These are phyloP conservation scores for Schizopygopsis pylzovi DNA, from an alignment of 2,797 vertebrate species.

Conservation along the genomic window DNA sequence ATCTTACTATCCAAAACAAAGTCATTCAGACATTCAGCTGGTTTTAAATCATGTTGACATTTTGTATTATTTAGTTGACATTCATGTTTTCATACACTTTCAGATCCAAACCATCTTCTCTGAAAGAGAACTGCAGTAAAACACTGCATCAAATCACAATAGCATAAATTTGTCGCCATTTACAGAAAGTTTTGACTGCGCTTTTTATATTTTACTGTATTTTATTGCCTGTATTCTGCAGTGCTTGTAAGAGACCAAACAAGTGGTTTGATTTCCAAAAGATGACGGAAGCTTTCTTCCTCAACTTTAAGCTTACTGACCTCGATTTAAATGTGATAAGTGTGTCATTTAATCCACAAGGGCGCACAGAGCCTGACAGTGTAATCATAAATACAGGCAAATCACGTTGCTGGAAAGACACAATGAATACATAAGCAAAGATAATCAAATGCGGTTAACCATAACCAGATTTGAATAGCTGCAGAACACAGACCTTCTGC, in stretches of 20 bases:
- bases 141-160: neutral
- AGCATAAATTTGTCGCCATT: neutral
- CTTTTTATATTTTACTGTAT: neutral
- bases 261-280: neutral
- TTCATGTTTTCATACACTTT: neutral
- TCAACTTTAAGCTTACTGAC: neutral
- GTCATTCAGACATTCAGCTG: neutral
- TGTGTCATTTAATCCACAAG: conserved; percentile 13
- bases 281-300: neutral
- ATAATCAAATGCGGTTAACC: neutral
- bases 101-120: neutral
- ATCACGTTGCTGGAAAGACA: neutral
- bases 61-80: neutral
- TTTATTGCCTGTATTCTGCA: neutral
- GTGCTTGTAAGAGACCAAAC: neutral
- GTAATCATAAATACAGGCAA: neutral
- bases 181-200: neutral
- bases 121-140: neutral
- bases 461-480: neutral
- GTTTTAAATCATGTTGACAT: neutral
- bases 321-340: neutral
- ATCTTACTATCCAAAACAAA: no score
- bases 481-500: neutral
- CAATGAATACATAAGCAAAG: neutral
- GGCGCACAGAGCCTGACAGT: neutral